Evolutionary conservation across 1,140 invertebrate species (phyloP).

Genomic region (Halyomorpha halys): DNA sequence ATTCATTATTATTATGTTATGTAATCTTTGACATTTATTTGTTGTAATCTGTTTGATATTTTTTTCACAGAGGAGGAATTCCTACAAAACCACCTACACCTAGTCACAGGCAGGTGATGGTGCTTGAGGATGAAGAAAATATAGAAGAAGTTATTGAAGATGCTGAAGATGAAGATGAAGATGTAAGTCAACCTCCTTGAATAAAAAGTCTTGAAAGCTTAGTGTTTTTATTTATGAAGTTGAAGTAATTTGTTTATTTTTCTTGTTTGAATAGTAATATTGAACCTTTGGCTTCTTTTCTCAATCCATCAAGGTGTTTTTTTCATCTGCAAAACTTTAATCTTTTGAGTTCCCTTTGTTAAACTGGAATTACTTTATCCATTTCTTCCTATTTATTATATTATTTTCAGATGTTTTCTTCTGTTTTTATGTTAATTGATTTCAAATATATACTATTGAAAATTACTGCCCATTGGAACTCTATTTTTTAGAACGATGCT

Average conservation of each 20-base stretch:
- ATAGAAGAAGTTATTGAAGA: conserved; percentile 38
- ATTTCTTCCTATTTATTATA: no score
- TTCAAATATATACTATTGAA: no score
- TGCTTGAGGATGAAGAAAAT: conserved; percentile 36
- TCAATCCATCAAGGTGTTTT: neutral
- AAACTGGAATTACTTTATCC: no score
- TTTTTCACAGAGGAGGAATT: conserved; percentile 36
- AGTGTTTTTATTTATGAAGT: no score
- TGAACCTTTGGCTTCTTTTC: neutral
- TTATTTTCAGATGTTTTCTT: no score
- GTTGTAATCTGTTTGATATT: conserved; percentile 32
- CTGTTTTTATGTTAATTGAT: no score
- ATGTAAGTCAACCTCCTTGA: conserved; percentile 30
- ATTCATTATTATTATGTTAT: neutral
- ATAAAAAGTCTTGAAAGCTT: no score
- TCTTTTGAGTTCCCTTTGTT: no score
- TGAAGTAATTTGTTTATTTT: no score
- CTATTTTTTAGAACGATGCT: no score
- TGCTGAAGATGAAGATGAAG: conserved; percentile 38
- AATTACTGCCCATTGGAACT: no score
- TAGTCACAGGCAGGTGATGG: conserved; percentile 29
- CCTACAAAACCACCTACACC: conserved; percentile 29
- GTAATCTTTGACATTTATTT: neutral
- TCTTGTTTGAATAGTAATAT: neutral
- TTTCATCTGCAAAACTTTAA: no score